phyloP scores from a whole-genome alignment of 2,113 vertebrate species.

The Takifugu bimaculatus region DNA sequence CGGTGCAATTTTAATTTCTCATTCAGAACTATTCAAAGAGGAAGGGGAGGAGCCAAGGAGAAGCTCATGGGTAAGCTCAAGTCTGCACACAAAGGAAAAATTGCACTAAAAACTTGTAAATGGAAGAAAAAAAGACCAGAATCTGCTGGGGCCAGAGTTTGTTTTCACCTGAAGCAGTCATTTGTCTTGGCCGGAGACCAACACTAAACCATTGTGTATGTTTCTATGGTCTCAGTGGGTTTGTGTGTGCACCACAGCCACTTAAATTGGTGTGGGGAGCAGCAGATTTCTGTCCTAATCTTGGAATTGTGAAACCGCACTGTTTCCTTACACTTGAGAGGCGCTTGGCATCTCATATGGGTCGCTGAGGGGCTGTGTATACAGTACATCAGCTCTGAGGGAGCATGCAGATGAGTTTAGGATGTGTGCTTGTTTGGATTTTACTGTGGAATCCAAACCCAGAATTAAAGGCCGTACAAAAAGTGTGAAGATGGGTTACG shows the following conservation, averaged over 20 bases:
- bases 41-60: slow-evolving; percentile 31
- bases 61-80: slow-evolving; percentile 51
- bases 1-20: slow-evolving; percentile 52
- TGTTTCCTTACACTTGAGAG: slow-evolving; percentile 64
- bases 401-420: slow-evolving; percentile 36
- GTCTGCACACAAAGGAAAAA: slow-evolving; percentile 51
- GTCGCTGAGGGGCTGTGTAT: slow-evolving; percentile 29
- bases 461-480: too few relatives aligned
- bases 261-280: slow-evolving; percentile 67
- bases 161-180: slow-evolving; percentile 78
- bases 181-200: slow-evolving; percentile 77
- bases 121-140: slow-evolving; percentile 42
- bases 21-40: slow-evolving; percentile 54
- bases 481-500: too few relatives aligned
- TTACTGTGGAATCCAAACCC: slow-evolving; percentile 8
- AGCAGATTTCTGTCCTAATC: slow-evolving; percentile 75
- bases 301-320: slow-evolving; percentile 76
- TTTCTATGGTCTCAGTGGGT: slow-evolving; percentile 76
- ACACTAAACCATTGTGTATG: slow-evolving; percentile 76
- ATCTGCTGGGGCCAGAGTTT: slow-evolving; percentile 65
- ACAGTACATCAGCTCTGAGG: slow-evolving; percentile 27
- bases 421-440: slow-evolving; percentile 35
- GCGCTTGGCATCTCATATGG: slow-evolving; percentile 48
- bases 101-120: slow-evolving; percentile 40
- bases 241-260: slow-evolving; percentile 73